Conservation (phyloP, 1,140 invertebrate genomes). For the Lanistes nyassanus region DNA sequence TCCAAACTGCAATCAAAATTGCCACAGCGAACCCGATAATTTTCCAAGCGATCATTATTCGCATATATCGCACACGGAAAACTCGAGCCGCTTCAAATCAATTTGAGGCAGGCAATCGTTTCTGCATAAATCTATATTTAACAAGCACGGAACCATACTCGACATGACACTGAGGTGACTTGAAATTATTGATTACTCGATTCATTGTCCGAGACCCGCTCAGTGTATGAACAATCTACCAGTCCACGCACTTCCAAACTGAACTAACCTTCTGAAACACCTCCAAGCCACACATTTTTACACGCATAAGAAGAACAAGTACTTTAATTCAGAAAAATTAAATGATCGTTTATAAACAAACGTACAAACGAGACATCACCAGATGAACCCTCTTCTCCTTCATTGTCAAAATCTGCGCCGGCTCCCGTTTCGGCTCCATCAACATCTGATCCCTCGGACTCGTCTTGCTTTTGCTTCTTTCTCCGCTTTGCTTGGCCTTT, state of each 20-base stretch:
- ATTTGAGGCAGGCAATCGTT: background rate
- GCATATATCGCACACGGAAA: background rate
- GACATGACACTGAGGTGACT: constrained; percentile 7
- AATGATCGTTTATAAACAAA: background rate
- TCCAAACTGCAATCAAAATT: background rate
- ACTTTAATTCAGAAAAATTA: background rate
- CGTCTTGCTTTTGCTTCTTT: constrained; percentile 48
- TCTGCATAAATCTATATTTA: background rate
- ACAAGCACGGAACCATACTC: constrained; percentile 1
- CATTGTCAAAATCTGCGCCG: constrained; percentile 41
- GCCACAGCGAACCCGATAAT: background rate
- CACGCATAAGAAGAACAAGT: background rate
- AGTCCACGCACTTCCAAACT: background rate
- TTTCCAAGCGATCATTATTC: background rate
- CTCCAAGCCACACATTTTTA: background rate
- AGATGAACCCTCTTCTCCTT: constrained; percentile 29
- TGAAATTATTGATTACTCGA: constrained; percentile 1
- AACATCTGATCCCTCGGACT: constrained; percentile 44
- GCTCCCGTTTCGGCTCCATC: constrained; percentile 36
- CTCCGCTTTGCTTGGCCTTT: constrained; percentile 44
- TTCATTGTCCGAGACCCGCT: constrained; percentile 1
- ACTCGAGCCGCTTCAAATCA: background rate
- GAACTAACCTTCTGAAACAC: background rate
- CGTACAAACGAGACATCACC: constrained; percentile 10
- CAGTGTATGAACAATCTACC: background rate